Evolutionary conservation across 2,888 invertebrate genomes (phyloP), one percentile per base, ranked within the genome.

Genomic region (Trichogramma dendrolimi): DNA sequence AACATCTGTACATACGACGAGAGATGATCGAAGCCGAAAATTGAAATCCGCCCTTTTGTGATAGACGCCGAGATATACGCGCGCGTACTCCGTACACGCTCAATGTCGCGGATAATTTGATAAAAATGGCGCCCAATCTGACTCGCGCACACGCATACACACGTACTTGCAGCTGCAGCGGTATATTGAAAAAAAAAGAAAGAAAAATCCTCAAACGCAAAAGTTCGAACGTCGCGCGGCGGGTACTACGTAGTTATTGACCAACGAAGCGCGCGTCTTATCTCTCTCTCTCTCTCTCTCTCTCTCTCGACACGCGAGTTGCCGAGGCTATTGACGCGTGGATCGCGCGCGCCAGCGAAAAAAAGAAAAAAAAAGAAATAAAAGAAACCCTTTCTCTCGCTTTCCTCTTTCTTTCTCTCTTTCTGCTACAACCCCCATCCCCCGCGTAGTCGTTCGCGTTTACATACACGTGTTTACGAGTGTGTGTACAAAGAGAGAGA

Each of bases 21-120:
- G 27, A 27, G 27, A 27, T 27, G 27, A 27, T 27, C 27, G 27
- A 27, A 27, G 27, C 27, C 44, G 51, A 58, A 64, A 64, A 64
- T 64, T 60, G 58, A 64, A 61, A 61, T 52, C 52, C 55, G 44
- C 40, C 60, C 55, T 27, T 46, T 46, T 46, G 8, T 46, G 5
- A 14, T 42, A 38, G 48, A 56, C 60, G 47, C 48, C 55, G 40
- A 55, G 58, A 55, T 47, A 27, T 52, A 51, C 55, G 58, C 14
- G 14, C 14, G 27, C 27, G 27, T 43, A 38, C 10, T 14, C 53
- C 54, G 40, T 11, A 44, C 6, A 46, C 41, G 49, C 41, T 54
- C 60, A 61, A 61, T 61, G 64, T 61, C 58, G 61, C 56, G 61
- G 56, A 61, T 64, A 59, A 64, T 64, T 64, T 59, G 61, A 64